Conservation (phyloP, 2,113 vertebrate species). For the Protomyctophum bolini region DNA sequence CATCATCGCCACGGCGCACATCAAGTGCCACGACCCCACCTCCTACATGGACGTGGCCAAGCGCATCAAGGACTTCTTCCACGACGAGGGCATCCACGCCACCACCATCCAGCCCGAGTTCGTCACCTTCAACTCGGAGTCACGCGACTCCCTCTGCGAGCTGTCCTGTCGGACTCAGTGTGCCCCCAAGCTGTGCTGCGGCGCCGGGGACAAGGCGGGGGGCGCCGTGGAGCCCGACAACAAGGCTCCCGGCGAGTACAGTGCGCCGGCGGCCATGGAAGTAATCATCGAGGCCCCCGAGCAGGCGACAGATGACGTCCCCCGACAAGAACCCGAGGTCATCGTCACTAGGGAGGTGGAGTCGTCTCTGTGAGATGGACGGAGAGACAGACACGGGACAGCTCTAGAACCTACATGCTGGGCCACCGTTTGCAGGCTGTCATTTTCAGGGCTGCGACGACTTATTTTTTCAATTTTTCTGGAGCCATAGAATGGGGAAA, state of each 20-base stretch:
- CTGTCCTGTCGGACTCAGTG: conserved; percentile 97
- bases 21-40: conserved; percentile 95
- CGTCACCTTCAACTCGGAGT: conserved; percentile 88
- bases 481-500: not conserved
- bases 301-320: not conserved
- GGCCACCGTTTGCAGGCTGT: conserved; percentile 23
- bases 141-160: conserved; percentile 87
- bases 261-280: conserved; percentile 77
- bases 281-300: conserved; percentile 80
- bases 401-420: conserved; percentile 27
- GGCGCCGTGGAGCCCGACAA: conserved; percentile 62
- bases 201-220: conserved; percentile 78
- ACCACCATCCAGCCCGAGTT: conserved; percentile 99
- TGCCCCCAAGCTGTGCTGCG: conserved; percentile 94
- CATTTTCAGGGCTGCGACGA: conserved; percentile 11
- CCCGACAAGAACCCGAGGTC: conserved; percentile 33
- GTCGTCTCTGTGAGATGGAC: conserved; percentile 76
- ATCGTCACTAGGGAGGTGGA: conserved; percentile 71
- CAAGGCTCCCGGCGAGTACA: conserved; percentile 44
- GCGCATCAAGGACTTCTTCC: conserved; percentile 96
- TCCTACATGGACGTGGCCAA: conserved; percentile 98
- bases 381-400: conserved; percentile 13
- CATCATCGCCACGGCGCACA: conserved; percentile 98
- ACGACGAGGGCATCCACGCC: conserved; percentile 95
- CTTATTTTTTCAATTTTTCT: conserved; percentile 5